A percentile compares a stretch with the other conserved stretches of the same genome.
These are phyloP conservation scores for Anoura caudifer DNA, from an alignment of 2,113 vertebrate genomes.

Conservation along the genomic window DNA sequence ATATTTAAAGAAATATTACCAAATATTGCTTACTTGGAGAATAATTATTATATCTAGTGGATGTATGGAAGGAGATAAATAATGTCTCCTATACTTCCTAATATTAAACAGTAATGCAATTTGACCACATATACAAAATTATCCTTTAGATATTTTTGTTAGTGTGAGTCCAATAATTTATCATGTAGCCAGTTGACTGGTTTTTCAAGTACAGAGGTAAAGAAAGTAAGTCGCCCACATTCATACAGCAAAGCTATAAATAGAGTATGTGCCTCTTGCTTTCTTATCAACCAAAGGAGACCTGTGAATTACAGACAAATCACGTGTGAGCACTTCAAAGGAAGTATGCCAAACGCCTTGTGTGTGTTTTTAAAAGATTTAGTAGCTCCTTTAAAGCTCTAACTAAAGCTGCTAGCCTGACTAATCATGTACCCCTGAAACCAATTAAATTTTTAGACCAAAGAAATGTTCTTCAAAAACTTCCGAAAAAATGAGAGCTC, in stretches of 20 bases:
- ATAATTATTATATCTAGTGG: background rate
- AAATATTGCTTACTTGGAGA: background rate
- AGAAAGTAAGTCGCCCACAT: background rate
- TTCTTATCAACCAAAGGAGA: constrained; percentile 48
- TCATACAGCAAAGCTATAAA: constrained; percentile 25
- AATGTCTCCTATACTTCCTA: background rate
- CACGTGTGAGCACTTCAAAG: constrained; percentile 49
- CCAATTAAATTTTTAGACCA: constrained; percentile 58
- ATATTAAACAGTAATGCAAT: background rate
- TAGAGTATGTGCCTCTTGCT: constrained; percentile 23
- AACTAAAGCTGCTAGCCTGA: constrained; percentile 65
- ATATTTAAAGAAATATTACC: constrained; percentile 15
- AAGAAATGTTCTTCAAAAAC: constrained; percentile 20
- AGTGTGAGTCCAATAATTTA: background rate
- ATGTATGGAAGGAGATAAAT: background rate
- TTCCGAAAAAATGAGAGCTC: constrained; percentile 22
- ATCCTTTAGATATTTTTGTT: background rate
- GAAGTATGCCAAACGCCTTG: constrained; percentile 46
- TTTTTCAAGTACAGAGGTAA: constrained; percentile 34
- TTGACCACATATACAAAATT: background rate
- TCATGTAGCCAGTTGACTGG: background rate
- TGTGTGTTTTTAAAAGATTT: constrained; percentile 62
- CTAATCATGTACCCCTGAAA: constrained; percentile 60
- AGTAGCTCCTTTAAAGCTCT: constrained; percentile 63
- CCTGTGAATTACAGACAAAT: constrained; percentile 49